A percentile compares a stretch with the other conserved stretches of the same genome.
Evolutionary conservation across 2,113 vertebrate species (phyloP).

Genomic region (Okapia johnstoni): DNA sequence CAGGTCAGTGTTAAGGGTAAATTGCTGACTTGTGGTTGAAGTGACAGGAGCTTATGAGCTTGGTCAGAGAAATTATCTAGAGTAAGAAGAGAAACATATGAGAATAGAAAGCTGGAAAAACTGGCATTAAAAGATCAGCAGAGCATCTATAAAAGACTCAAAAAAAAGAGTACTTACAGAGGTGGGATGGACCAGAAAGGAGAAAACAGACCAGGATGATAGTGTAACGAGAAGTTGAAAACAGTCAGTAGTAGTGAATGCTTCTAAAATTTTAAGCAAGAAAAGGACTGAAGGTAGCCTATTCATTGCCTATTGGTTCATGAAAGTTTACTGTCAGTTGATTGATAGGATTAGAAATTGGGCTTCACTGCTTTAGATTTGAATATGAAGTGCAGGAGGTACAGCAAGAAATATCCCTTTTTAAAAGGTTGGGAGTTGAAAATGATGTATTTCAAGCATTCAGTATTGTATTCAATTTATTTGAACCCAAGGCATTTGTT

Average conservation of each 20-base stretch:
- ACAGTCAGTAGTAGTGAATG: not conserved
- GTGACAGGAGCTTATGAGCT: not conserved
- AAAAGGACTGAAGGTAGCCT: not conserved
- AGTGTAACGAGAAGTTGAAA: not conserved
- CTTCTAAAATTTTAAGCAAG: not conserved
- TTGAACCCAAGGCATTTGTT: not conserved
- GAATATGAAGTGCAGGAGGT: not conserved
- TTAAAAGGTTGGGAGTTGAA: not conserved
- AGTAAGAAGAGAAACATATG: not conserved
- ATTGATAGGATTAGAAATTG: not conserved
- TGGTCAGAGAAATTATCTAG: not conserved
- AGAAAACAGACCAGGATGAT: not conserved
- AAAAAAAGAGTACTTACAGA: not conserved
- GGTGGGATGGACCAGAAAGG: not conserved
- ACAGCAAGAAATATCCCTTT: not conserved
- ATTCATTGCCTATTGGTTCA: not conserved
- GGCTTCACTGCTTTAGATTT: not conserved
- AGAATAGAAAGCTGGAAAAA: not conserved
- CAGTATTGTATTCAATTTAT: not conserved
- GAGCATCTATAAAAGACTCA: not conserved
- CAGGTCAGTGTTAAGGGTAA: not conserved
- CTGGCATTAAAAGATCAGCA: not conserved
- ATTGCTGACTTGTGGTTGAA: not conserved
- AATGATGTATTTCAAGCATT: not conserved
- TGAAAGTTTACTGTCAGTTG: not conserved